Base-by-base conservation (phyloP, 2,888 invertebrate species). In the Julus scandinavius region DNA sequence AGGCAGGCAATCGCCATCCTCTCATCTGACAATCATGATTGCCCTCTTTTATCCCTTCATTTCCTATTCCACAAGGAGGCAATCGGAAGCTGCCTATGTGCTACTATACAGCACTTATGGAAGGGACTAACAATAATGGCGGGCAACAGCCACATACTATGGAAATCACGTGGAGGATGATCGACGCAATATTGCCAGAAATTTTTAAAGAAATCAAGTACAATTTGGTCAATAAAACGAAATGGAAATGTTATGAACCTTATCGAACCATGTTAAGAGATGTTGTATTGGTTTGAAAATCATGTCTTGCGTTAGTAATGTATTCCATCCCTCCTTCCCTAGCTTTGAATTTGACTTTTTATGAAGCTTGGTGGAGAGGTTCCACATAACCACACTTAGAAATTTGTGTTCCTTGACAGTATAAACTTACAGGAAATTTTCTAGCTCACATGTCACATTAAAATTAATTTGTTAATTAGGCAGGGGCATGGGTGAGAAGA, bases 11-110 rank as follows among this genome's bases (percentile, higher is more conserved):
- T 72, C n/a, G 72, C 72, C n/a, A 72, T 72, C 72, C 72, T 72
- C 72, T 72, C 72, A 72, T 72, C 72, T 72, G 72, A 72, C 72
- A 72, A 72, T 72, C 72, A 72, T 72, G 72, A 72, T 72, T 72
- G 72, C 72, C 72, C 72, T 72, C 72, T 72, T 72, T 72, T 72
- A 72, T 72, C 72, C 72, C 72, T 72, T 72, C 72, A 72, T 72
- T 72, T 72, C 72, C 72, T 72, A 72, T 72, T 72, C 72, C 72
- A 72, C 72, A 72, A 72, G 72, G 72, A 72, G 72, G 29, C 72
- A 72, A n/a, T 29, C 29, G 72, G 72, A 72, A 72, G 72, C 72
- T 72, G 29, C 72, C 6, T 72, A 72, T 72, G 29, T 72, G 72
- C 11, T 29, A 29, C 72, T 72, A 72, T 72, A 72, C 72, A 29